These are phyloP conservation scores for Monodelphis domestica DNA, from an alignment of 2,797 vertebrate genomes.

Conservation along the genomic window DNA sequence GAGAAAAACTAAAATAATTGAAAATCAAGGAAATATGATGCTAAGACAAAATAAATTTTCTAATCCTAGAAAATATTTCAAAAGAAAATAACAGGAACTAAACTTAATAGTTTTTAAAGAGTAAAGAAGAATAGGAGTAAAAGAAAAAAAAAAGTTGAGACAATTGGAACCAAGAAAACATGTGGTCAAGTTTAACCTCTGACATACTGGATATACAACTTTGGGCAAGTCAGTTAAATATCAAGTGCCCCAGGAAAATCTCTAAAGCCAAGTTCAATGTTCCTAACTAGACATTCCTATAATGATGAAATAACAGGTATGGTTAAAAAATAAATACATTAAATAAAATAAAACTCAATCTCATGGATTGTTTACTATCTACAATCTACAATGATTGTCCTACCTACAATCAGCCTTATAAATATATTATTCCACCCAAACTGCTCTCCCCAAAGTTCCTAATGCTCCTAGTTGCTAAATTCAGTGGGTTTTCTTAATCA, in stretches of 20 bases:
- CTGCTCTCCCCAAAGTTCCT: neutral
- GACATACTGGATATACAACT: neutral
- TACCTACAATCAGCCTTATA: neutral
- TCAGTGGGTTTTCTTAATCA: neutral
- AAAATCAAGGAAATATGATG: conserved; percentile 15
- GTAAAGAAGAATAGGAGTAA: neutral
- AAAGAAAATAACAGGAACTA: neutral
- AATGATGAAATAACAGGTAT: neutral
- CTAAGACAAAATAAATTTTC: conserved; percentile 33
- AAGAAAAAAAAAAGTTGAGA: too few relatives aligned
- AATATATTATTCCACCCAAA: neutral
- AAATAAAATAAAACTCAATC: neutral
- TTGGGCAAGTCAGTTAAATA: neutral
- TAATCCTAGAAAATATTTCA: conserved; percentile 8
- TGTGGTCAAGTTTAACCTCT: neutral
- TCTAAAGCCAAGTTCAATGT: neutral
- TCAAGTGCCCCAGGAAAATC: neutral
- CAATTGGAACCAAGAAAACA: neutral
- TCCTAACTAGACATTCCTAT: neutral
- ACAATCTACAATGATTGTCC: too few relatives aligned
- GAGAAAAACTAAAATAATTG: conserved; percentile 45
- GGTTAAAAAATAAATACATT: neutral
- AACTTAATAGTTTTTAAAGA: conserved; percentile 38
- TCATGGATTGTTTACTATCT: neutral
- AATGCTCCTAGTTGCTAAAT: neutral